Percentiles rank a stretch among this genome's conserved stretches.
These are phyloP conservation scores for Epicampocera succincta DNA, from an alignment of 2,888 invertebrate species.

Conservation along the genomic window DNA sequence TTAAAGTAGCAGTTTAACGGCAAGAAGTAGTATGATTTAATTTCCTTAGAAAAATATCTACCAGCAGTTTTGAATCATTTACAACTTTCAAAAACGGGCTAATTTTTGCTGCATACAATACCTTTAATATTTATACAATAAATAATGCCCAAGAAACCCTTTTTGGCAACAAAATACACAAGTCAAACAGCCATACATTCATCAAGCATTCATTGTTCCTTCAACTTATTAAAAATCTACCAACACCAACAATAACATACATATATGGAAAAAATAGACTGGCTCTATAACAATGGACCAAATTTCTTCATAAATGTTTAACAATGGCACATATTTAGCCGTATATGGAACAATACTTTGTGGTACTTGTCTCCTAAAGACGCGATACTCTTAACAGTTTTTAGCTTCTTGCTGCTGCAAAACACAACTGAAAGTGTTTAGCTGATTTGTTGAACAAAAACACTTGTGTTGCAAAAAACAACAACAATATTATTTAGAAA, in stretches of 20 bases:
- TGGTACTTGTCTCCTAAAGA: background rate
- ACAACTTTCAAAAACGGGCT: too few species aligned
- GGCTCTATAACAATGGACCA: constrained; percentile 22
- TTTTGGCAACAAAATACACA: background rate
- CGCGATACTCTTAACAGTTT: too few species aligned
- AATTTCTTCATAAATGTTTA: constrained; percentile 12
- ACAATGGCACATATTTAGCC: constrained; percentile 55
- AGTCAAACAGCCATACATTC: background rate
- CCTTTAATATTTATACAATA: too few species aligned
- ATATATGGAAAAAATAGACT: constrained; percentile 39
- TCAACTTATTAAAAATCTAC: constrained; percentile 33
- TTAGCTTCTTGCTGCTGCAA: constrained; percentile 6
- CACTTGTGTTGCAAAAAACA: constrained; percentile 9
- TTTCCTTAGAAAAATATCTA: too few species aligned
- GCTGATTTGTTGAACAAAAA: constrained; percentile 48
- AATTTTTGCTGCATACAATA: too few species aligned
- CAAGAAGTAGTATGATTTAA: too few species aligned
- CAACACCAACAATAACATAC: background rate
- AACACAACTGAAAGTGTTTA: constrained; percentile 45
- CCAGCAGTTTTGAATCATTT: too few species aligned
- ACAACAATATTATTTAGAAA: background rate
- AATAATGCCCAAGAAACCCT: too few species aligned
- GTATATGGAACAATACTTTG: constrained; percentile 45
- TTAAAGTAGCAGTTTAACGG: too few species aligned
- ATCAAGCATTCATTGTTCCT: constrained; percentile 35